A percentile compares a stretch with the other conserved stretches of the same genome.
Conservation (phyloP, 2,888 invertebrate genomes). For the Epinotia demarniana region DNA sequence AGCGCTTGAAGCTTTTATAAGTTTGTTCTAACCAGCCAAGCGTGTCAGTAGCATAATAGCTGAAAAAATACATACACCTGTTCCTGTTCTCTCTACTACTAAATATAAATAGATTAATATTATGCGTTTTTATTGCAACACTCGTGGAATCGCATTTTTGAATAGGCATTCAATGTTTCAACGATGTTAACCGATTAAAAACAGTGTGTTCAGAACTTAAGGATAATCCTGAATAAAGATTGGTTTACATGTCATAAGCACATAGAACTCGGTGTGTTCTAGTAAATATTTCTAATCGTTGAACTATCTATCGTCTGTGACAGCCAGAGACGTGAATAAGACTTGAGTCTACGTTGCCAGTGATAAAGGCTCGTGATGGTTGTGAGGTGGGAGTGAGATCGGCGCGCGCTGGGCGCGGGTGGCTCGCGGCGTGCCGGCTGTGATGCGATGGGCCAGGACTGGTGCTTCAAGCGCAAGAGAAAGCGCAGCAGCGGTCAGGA, state of each 20-base stretch:
- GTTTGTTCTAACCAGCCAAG: not conserved
- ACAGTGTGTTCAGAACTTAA: not conserved
- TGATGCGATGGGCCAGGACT: conserved; percentile 89
- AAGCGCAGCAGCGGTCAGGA: conserved; percentile 88
- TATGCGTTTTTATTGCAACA: not conserved
- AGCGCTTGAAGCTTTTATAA: not conserved
- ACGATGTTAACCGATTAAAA: not conserved
- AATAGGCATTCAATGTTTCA: not conserved
- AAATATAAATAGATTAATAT: too few relatives aligned
- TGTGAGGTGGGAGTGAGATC: conserved; percentile 61
- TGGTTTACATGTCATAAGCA: not conserved
- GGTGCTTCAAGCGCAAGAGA: conserved; percentile 89
- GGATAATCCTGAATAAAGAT: not conserved
- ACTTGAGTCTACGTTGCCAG: conserved; percentile 12
- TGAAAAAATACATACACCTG: not conserved
- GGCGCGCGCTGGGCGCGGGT: conserved; percentile 81
- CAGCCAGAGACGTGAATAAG: not conserved
- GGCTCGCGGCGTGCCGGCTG: conserved; percentile 83
- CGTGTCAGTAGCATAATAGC: not conserved
- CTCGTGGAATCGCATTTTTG: not conserved
- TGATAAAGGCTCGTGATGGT: conserved; percentile 43
- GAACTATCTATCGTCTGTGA: conserved; percentile 7
- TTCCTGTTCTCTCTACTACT: not conserved
- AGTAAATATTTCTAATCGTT: not conserved
- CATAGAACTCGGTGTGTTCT: not conserved